A percentile compares a stretch with the other conserved stretches of the same genome.
These are phyloP conservation scores for Tor tambroides DNA, from an alignment of 2,113 vertebrate species.

Conservation along the genomic window DNA sequence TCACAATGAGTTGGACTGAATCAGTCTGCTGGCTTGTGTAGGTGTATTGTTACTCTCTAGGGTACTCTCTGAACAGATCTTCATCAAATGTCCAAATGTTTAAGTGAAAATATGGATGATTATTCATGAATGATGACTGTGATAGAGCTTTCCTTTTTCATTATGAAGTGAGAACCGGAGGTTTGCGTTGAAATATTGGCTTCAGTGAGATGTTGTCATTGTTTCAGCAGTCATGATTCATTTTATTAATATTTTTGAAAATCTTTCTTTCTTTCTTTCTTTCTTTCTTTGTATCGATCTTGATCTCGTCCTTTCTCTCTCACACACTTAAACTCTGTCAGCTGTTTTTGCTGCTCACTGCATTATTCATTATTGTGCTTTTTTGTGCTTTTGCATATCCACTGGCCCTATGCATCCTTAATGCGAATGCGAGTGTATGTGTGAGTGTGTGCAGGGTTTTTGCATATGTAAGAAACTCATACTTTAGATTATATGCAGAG, in stretches of 20 bases:
- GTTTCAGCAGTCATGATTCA: neutral
- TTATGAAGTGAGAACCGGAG: neutral
- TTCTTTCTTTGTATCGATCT: constrained; percentile 42
- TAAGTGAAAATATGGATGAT: neutral
- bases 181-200: neutral
- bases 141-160: neutral
- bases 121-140: constrained; percentile 14
- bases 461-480: constrained; percentile 21
- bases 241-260: neutral
- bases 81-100: constrained; percentile 17
- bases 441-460: constrained; percentile 2
- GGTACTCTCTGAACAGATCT: constrained; percentile 17
- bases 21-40: constrained; percentile 36
- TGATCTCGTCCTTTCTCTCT: constrained; percentile 25
- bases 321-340: constrained; percentile 62
- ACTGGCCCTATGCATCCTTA: constrained; percentile 30
- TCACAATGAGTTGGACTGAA: constrained; percentile 19
- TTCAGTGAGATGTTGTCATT: neutral
- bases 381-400: constrained; percentile 56
- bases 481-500: constrained; percentile 11
- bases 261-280: constrained; percentile 16
- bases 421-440: constrained; percentile 13
- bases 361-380: constrained; percentile 67
- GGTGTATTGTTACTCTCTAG: constrained; percentile 32
- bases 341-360: constrained; percentile 64